Evolutionary conservation across 2,888 invertebrate genomes (phyloP).

Genomic region (Oithona nana): DNA sequence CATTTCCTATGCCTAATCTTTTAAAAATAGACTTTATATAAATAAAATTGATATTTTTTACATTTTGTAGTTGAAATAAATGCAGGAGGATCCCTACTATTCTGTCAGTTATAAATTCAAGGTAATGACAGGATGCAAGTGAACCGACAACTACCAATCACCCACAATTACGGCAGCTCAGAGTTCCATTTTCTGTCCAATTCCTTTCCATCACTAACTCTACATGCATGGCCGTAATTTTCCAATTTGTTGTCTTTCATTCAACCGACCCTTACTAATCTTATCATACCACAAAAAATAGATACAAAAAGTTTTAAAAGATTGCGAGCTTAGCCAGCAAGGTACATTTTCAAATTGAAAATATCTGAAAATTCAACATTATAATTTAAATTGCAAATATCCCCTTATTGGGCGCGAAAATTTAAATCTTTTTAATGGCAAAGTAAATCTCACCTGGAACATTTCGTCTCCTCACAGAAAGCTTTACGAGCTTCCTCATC

Average conservation of each 20-base stretch:
- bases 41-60: background rate
- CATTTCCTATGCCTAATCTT: too few relatives aligned
- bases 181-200: background rate
- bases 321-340: too few relatives aligned
- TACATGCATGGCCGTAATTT: background rate
- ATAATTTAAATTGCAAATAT: too few relatives aligned
- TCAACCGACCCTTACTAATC: too few relatives aligned
- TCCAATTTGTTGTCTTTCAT: background rate
- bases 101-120: too few relatives aligned
- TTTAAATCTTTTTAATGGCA: background rate
- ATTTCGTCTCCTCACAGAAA: conserved; percentile 59
- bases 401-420: too few relatives aligned
- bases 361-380: too few relatives aligned
- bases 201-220: background rate
- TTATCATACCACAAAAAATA: too few relatives aligned
- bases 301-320: too few relatives aligned
- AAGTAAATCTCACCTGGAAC: conserved; percentile 43
- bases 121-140: background rate
- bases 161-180: background rate
- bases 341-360: too few relatives aligned
- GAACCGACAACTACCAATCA: background rate
- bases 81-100: too few relatives aligned
- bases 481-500: conserved; percentile 49
- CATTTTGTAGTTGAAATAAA: background rate
- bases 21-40: background rate